These are phyloP conservation scores for Fulica atra DNA, from an alignment of 2,113 vertebrate species.

Conservation along the genomic window DNA sequence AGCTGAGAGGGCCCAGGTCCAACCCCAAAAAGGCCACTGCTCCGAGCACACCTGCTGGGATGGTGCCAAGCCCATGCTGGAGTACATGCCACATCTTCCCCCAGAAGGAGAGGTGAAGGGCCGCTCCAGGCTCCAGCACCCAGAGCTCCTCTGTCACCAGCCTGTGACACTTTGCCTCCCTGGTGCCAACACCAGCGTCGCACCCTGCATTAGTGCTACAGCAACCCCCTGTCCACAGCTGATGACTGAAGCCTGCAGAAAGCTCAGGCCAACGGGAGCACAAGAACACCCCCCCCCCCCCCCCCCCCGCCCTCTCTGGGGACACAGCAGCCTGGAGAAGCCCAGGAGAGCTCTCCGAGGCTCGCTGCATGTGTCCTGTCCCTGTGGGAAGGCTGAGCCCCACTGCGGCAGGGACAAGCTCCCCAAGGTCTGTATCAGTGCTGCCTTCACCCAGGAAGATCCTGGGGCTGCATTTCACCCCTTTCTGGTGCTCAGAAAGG, in stretches of 20 bases:
- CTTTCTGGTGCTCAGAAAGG: background rate
- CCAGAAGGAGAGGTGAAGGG: background rate
- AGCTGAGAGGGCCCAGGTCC: background rate
- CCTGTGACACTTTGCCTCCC: background rate
- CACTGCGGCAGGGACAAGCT: accelerated
- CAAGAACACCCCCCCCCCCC: background rate
- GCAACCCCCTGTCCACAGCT: background rate
- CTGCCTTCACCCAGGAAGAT: background rate
- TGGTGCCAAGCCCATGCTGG: accelerated
- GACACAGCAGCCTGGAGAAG: background rate
- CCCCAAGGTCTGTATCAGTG: background rate
- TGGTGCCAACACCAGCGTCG: background rate
- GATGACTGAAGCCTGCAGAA: background rate
- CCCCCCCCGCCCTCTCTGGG: background rate
- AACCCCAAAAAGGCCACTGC: background rate
- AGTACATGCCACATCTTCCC: background rate
- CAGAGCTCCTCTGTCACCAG: accelerated
- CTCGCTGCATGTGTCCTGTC: background rate
- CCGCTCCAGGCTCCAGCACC: background rate
- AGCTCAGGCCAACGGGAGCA: background rate
- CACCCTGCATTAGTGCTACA: background rate
- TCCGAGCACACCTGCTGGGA: accelerated
- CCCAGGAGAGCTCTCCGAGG: background rate
- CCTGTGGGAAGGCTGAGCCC: background rate
- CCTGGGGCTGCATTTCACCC: background rate